Evolutionary conservation across 53 echinoderm and acorn worm genomes (phyloP).

Genomic region (Patiria pectinifera): DNA sequence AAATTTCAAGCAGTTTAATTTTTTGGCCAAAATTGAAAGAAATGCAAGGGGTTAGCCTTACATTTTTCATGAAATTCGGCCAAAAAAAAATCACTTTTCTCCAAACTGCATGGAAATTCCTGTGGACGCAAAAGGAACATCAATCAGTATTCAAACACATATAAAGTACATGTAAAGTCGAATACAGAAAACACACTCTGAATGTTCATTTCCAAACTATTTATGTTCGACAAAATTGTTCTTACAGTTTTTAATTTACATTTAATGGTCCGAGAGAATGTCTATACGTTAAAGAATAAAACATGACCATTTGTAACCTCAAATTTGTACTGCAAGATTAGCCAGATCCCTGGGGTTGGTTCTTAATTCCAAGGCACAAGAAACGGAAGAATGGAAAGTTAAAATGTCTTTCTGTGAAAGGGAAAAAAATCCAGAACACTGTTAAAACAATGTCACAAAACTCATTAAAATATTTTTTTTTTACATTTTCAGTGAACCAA

Average conservation of each 20-base stretch:
- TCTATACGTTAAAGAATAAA: background rate
- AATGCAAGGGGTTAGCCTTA: too few relatives aligned
- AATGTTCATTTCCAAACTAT: background rate
- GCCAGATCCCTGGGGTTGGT: background rate
- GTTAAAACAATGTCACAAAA: too few relatives aligned
- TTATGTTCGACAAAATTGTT: background rate
- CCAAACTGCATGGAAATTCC: too few relatives aligned
- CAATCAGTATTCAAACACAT: too few relatives aligned
- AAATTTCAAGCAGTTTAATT: too few relatives aligned
- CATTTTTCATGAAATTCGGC: too few relatives aligned
- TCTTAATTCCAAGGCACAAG: background rate
- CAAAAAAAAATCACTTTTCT: too few relatives aligned
- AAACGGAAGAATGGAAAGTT: background rate
- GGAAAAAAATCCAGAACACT: background rate
- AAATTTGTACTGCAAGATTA: too few relatives aligned
- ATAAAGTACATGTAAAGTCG: background rate
- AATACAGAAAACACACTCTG: background rate
- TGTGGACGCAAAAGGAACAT: too few relatives aligned
- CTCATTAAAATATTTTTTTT: too few relatives aligned
- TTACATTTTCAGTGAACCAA: background rate
- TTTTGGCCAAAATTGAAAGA: too few relatives aligned
- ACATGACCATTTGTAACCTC: background rate
- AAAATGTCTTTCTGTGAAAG: background rate
- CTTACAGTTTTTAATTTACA: background rate
- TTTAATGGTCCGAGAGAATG: background rate